Percentiles rank a stretch among this genome's conserved stretches.
phyloP scores from a whole-genome alignment of 2,797 vertebrate genomes.

The Neostethus bicornis region DNA sequence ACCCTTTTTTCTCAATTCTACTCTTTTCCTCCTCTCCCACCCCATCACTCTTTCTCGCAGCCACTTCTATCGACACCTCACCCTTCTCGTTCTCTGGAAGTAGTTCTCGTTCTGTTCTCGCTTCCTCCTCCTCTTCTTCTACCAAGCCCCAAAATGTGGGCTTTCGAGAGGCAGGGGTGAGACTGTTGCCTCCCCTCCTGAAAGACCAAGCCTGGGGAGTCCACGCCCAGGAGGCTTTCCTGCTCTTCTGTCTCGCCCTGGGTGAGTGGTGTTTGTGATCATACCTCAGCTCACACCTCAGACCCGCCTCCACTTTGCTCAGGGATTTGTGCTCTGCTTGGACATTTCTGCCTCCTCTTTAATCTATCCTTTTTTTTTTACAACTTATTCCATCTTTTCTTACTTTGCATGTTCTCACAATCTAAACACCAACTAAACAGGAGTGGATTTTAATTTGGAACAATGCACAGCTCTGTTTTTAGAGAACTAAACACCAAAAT shows the following conservation, averaged over 20 bases:
- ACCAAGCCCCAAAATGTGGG: constrained; percentile 77
- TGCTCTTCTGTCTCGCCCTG: constrained; percentile 94
- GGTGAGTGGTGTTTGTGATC: constrained; percentile 87
- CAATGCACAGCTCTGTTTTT: constrained; percentile 27
- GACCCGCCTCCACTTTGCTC: constrained; percentile 4
- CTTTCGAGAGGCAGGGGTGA: constrained; percentile 74
- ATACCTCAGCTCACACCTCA: constrained; percentile 13
- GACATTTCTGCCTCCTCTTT: constrained; percentile 12
- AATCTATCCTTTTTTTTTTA: constrained; percentile 26
- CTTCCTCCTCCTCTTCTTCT: constrained; percentile 71
- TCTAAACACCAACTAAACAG: constrained; percentile 37
- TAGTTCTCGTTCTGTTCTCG: constrained; percentile 52
- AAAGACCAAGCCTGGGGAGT: constrained; percentile 92
- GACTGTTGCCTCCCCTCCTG: constrained; percentile 91
- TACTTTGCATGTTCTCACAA: constrained; percentile 44
- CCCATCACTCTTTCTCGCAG: constrained; percentile 80
- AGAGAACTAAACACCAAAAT: constrained; percentile 11
- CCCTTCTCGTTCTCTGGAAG: constrained; percentile 81
- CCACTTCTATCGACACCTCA: constrained; percentile 84
- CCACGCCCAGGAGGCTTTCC: constrained; percentile 85
- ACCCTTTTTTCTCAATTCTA: constrained; percentile 74
- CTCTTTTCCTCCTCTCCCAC: constrained; percentile 65
- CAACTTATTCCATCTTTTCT: constrained; percentile 17
- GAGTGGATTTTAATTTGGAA: constrained; percentile 16
- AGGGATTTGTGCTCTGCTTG: constrained; percentile 19